Conservation (phyloP, 2,797 vertebrate species). For the Trachops cirrhosus region DNA sequence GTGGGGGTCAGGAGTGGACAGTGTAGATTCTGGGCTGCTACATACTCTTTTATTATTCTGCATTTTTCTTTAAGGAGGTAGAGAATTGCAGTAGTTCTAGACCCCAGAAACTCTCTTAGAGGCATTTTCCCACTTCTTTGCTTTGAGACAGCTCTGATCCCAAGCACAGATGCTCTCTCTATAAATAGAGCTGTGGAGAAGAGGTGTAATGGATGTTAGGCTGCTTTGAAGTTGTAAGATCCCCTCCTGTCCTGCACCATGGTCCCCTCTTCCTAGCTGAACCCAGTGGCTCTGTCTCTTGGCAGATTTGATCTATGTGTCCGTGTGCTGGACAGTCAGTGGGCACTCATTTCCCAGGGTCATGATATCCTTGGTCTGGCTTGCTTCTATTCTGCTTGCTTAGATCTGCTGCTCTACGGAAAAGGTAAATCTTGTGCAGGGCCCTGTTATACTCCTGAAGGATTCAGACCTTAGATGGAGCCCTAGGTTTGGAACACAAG, state of each 20-base stretch:
- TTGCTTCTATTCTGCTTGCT: conserved; percentile 63
- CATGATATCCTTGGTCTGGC: conserved; percentile 42
- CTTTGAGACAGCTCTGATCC: neutral
- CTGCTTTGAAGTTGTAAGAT: neutral
- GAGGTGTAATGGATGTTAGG: neutral
- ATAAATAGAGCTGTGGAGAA: neutral
- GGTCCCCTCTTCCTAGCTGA: neutral
- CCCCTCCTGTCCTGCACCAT: neutral
- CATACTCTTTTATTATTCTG: neutral
- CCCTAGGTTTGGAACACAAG: neutral
- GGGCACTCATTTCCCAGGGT: conserved; percentile 27
- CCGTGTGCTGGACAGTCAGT: conserved; percentile 40
- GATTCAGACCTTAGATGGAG: neutral
- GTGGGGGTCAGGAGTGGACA: neutral
- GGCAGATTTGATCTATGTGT: conserved; percentile 60
- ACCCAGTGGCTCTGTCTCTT: conserved; percentile 21
- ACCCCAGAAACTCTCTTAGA: neutral
- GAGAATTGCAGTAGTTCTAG: neutral
- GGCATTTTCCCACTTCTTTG: neutral
- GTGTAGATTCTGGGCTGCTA: neutral
- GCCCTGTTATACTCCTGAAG: neutral
- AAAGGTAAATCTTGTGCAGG: conserved; percentile 30
- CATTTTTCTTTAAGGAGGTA: neutral
- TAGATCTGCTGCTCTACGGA: conserved; percentile 56
- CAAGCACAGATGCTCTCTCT: neutral